Evolutionary conservation across 2,888 invertebrate species (phyloP), one percentile per base, ranked within the genome.

Genomic region (Thymelicus acteon): DNA sequence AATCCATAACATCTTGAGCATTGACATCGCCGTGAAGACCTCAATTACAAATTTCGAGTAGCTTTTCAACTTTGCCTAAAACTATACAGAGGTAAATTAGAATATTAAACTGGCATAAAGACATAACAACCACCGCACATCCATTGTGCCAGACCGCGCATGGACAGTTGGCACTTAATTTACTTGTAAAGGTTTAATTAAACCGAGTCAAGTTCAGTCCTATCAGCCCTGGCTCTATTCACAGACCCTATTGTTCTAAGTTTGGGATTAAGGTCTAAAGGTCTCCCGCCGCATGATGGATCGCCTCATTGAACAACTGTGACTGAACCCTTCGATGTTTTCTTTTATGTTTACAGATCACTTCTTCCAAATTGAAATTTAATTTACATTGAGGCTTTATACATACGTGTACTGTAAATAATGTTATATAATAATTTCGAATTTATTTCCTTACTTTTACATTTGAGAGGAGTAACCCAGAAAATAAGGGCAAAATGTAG

Each of bases 201-300:
- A 52, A 52, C 7, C 19, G 7, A 52, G 49, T 52, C 49, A 19
- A 15, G 15, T 52, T 52, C 15, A 19, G 6, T 3, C 15, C 8
- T 19, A 7, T 52, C 15, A 19, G 6, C 19, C 49, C 19, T 19
- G 15, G 15, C 49, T 52, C 49, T 52, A 52, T 52, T 52, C 19
- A 52, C 49, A 52, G 49, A 52, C 49, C 49, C 49, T 52, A 52
- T 52, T 52, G 49, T 52, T 52, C 49, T 52, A 52, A 52, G 49
- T 52, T 52, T 52, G 49, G 15, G 49, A 15, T 52, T 7, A 7
- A 52, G 49, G 15, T 52, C 49, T 15, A 52, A 52, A n/a, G 49
- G 4, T 52, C 6, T 52, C 6, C 6, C 15, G 49, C 49, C 49
- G 15, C 49, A 52, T 19, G 49, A 52, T 52, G 49, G 49, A 52